Conservation (phyloP, 2,888 invertebrate genomes). For the Leuctra nigra region DNA sequence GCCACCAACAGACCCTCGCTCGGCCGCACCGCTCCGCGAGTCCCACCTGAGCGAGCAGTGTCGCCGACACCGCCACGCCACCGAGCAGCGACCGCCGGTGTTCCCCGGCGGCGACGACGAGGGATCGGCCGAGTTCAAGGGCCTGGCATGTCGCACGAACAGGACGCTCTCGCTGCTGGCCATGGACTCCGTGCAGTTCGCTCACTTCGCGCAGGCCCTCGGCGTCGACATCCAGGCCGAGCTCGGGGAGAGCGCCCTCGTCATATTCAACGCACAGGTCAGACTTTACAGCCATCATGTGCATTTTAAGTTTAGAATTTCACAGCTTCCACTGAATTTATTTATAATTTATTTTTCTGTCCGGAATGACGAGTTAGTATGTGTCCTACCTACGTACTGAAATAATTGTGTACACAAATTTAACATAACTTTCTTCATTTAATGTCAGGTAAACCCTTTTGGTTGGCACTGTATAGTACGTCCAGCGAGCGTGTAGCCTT, state of each 20-base stretch:
- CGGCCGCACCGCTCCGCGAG: constrained; percentile 45
- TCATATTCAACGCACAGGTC: constrained; percentile 66
- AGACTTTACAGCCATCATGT: too few relatives aligned
- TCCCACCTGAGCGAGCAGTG: constrained; percentile 21
- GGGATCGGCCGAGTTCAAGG: constrained; percentile 33
- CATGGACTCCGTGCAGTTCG: constrained; percentile 64
- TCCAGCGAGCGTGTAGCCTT: too few relatives aligned
- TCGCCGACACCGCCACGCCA: constrained; percentile 38
- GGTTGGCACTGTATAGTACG: too few relatives aligned
- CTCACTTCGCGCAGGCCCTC: constrained; percentile 66
- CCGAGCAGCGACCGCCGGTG: constrained; percentile 40
- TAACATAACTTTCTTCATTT: too few relatives aligned
- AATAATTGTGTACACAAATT: too few relatives aligned
- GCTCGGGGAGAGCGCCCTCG: constrained; percentile 56
- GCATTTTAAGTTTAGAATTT: background rate
- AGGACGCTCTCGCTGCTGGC: constrained; percentile 56
- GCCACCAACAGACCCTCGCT: constrained; percentile 50
- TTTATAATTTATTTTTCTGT: background rate
- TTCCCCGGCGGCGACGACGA: constrained; percentile 30
- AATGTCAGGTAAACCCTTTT: too few relatives aligned
- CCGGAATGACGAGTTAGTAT: too few relatives aligned
- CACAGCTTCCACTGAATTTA: background rate
- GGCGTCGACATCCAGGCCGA: constrained; percentile 58
- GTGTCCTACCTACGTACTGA: too few relatives aligned
- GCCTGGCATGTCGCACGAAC: constrained; percentile 46